Evolutionary conservation across 2,113 vertebrate species (phyloP).

Genomic region (Lampris megalopsis): DNA sequence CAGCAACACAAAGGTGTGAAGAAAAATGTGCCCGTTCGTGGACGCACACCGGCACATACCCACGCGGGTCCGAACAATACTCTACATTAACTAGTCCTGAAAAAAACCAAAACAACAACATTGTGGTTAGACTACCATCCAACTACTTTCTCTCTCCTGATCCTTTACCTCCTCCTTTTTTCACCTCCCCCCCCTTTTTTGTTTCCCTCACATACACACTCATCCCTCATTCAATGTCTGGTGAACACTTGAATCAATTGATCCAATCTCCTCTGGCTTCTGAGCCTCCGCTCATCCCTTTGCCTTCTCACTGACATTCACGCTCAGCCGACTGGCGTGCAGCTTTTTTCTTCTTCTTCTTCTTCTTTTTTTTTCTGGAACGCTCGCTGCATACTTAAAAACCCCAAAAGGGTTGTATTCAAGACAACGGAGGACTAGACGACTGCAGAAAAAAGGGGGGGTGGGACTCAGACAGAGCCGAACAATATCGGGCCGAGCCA

Average conservation of each 20-base stretch:
- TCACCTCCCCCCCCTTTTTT: neutral
- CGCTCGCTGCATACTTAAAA: constrained; percentile 60
- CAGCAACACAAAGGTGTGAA: neutral
- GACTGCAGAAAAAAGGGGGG: constrained; percentile 42
- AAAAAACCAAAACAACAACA: constrained; percentile 30
- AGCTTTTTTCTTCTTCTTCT: neutral
- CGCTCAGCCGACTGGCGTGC: constrained; percentile 44
- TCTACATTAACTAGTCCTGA: constrained; percentile 42
- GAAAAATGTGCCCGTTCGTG: neutral
- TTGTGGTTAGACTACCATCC: constrained; percentile 26
- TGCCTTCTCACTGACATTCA: constrained; percentile 43
- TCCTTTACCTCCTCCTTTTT: neutral
- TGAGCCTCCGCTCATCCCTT: constrained; percentile 40
- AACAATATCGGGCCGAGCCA: constrained; percentile 30
- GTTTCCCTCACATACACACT: neutral
- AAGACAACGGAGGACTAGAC: constrained; percentile 46
- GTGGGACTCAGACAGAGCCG: constrained; percentile 17
- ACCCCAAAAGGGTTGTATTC: constrained; percentile 42
- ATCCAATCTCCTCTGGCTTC: constrained; percentile 46
- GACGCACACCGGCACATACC: constrained; percentile 8
- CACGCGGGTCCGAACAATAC: constrained; percentile 21
- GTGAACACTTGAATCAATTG: constrained; percentile 44
- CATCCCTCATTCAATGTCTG: constrained; percentile 38
- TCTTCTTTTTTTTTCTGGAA: constrained; percentile 47
- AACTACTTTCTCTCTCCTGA: constrained; percentile 2